A percentile compares a stretch with the other conserved stretches of the same genome.
Conservation (phyloP, 2,797 vertebrate species). For the Microchirus variegatus region DNA sequence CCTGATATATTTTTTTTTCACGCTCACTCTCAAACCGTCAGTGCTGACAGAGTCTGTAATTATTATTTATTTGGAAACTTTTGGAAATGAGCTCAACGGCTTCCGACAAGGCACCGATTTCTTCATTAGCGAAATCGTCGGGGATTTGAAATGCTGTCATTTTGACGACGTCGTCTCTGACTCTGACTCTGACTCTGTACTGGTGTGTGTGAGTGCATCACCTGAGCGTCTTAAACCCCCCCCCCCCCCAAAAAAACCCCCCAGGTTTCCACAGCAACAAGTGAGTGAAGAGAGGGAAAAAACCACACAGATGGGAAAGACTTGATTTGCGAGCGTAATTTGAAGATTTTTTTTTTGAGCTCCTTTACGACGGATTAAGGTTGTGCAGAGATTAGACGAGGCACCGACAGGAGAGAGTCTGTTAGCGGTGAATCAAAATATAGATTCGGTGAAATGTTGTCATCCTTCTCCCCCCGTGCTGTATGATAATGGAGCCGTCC, state of each 20-base stretch:
- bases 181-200: conserved; percentile 1
- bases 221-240: background rate
- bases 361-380: background rate
- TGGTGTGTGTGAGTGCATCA: conserved; percentile 3
- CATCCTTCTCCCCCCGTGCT: no score
- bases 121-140: background rate
- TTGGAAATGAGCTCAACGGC: no score
- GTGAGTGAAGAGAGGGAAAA: background rate
- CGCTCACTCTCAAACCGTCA: no score
- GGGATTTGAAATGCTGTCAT: background rate
- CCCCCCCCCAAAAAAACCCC: background rate
- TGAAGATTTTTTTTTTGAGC: background rate
- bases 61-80: no score
- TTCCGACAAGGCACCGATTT: background rate
- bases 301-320: background rate
- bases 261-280: conserved; percentile 11
- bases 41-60: no score
- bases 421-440: no score
- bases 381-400: no score
- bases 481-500: no score
- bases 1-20: no score
- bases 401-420: no score
- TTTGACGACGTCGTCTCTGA: background rate
- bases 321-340: background rate
- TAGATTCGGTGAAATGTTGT: no score